These are phyloP conservation scores for Diadema setosum DNA, from an alignment of 35 echinoderm and acorn worm genomes.

Conservation along the genomic window DNA sequence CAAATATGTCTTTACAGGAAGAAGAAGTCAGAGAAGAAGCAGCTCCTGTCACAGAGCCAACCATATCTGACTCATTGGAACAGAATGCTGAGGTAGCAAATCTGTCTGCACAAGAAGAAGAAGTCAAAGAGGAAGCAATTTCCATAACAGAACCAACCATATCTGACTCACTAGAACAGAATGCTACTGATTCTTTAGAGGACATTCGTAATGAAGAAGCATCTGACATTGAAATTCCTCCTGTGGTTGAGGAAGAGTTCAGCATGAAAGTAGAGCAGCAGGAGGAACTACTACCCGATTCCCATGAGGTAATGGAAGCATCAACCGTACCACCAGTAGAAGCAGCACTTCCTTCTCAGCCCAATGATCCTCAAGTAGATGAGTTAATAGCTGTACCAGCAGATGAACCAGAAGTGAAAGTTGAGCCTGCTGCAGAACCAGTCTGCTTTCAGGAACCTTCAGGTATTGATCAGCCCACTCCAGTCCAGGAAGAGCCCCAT, in stretches of 20 bases:
- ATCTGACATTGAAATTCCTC: conserved; percentile 1
- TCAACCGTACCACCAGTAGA: neutral
- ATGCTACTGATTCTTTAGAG: conserved; percentile 7
- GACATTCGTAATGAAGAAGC: neutral
- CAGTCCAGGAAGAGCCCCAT: neutral
- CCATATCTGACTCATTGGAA: conserved; percentile 1
- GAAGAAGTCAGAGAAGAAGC: neutral
- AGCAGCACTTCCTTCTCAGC: neutral
- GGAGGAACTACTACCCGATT: neutral
- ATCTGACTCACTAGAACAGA: neutral
- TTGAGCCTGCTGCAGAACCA: conserved; percentile 19
- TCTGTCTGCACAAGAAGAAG: no score
- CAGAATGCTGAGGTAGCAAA: no score
- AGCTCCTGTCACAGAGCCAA: neutral
- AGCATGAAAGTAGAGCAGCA: neutral
- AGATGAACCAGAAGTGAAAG: conserved; percentile 2
- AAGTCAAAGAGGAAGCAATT: neutral
- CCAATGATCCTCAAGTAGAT: no score
- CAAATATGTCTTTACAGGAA: neutral
- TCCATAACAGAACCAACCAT: conserved; percentile 3
- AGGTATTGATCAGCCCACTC: neutral
- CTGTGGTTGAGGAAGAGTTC: neutral
- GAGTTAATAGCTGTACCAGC: neutral
- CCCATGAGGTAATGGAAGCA: neutral
- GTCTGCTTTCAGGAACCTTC: neutral